These are phyloP conservation scores for Oreochromis mossambicus DNA, from an alignment of 2,797 vertebrate species.

Conservation along the genomic window DNA sequence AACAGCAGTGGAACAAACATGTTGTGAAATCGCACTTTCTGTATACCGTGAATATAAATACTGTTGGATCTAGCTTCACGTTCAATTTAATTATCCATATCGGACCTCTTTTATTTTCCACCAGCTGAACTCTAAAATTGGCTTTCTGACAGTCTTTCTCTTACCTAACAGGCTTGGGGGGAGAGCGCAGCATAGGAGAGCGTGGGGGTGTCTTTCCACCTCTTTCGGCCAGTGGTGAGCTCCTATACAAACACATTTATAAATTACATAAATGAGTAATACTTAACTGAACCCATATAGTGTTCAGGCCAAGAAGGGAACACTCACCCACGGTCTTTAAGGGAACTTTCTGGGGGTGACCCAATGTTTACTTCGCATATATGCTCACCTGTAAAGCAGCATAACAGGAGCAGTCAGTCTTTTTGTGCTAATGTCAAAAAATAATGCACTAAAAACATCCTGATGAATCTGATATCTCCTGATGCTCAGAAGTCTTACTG, in stretches of 20 bases:
- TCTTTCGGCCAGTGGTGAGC: slow-evolving; percentile 75
- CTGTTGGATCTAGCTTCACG: not conserved
- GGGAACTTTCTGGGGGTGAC: slow-evolving; percentile 81
- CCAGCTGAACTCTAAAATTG: not conserved
- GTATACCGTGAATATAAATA: not conserved
- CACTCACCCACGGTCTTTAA: slow-evolving; percentile 89
- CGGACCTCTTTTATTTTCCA: not conserved
- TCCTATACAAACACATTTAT: slow-evolving; percentile 55
- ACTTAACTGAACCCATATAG: not conserved
- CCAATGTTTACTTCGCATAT: slow-evolving; percentile 72
- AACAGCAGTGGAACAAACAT: not conserved
- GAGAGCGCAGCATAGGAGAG: slow-evolving; percentile 74
- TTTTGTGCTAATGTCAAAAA: not conserved
- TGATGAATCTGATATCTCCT: not conserved
- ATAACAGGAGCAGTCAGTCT: not conserved
- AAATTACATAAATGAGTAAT: not conserved
- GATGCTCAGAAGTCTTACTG: slow-evolving; percentile 68
- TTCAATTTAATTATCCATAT: not conserved
- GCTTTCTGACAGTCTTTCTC: not conserved
- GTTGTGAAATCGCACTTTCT: not conserved
- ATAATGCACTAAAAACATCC: not conserved
- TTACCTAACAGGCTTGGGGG: slow-evolving; percentile 83
- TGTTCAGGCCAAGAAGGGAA: not conserved
- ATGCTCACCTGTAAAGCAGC: slow-evolving; percentile 77
- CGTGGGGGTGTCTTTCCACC: slow-evolving; percentile 79